These are phyloP conservation scores for Tachuris rubrigastra DNA, from an alignment of 2,113 vertebrate genomes.

Conservation along the genomic window DNA sequence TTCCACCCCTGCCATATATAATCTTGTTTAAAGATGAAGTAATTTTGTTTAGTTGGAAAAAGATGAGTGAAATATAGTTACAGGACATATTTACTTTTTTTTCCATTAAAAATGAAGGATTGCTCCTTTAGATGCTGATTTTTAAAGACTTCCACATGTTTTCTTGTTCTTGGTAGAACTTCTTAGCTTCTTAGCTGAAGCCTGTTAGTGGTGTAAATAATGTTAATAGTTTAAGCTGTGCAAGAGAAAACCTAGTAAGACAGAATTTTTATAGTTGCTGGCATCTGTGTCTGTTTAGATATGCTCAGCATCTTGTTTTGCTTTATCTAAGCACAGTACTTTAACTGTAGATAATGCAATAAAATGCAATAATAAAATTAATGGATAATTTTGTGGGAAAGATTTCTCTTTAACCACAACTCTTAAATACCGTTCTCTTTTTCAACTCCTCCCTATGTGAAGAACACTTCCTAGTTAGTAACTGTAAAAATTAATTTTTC, in stretches of 20 bases:
- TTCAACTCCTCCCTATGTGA: background rate
- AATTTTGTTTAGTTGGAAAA: background rate
- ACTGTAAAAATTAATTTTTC: background rate
- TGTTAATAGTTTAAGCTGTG: background rate
- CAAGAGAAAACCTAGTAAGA: background rate
- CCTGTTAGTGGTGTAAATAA: background rate
- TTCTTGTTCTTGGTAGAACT: background rate
- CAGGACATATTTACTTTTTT: background rate
- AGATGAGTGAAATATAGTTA: background rate
- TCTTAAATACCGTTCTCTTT: background rate
- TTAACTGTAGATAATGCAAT: background rate
- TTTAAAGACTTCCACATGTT: background rate
- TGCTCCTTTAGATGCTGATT: background rate
- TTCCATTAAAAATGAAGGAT: background rate
- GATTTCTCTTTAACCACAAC: background rate
- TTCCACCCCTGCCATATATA: background rate
- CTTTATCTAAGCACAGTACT: background rate
- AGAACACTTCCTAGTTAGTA: background rate
- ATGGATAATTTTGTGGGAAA: background rate
- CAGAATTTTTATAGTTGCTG: background rate
- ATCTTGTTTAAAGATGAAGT: background rate
- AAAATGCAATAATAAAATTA: background rate
- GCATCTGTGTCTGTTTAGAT: background rate
- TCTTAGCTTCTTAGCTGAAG: background rate
- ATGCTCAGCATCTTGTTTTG: background rate